Evolutionary conservation across 2,888 invertebrate genomes (phyloP), one percentile per base, ranked within the genome.

Genomic region (Ceraclea dissimilis): DNA sequence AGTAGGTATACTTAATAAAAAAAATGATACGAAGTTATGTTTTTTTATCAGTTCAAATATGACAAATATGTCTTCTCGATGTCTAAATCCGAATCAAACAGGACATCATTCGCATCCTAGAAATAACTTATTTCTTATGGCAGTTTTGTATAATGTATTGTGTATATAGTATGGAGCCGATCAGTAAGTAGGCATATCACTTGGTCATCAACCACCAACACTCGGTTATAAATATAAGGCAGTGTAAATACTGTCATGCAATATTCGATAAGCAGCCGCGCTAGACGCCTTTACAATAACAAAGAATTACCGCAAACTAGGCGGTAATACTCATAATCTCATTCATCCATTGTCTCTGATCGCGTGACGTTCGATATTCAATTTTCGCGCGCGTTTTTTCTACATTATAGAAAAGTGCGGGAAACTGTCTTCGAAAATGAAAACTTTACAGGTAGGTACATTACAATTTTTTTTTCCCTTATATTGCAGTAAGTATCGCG

Each of bases 141-240:
- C n/a, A n/a, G n/a, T n/a, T n/a, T n/a, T n/a, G n/a, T n/a, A 26
- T 26, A 26, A 26, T 26, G n/a, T n/a, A 26, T 26, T 26, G 10
- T 26, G 26, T 26, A 26, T 26, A 26, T 10, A 26, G 26, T n/a
- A 10, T 26, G 10, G 10, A 26, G 5, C 4, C 26, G 26, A 26
- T 26, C 26, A 6, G 26, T 26, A 26, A n/a, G n/a, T n/a, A n/a
- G n/a, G n/a, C n/a, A n/a, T n/a, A n/a, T n/a, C n/a, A n/a, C n/a
- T 26, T 26, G 26, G 26, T 6, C 26, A n/a, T 39, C 39, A 39
- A 39, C 39, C 39, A 39, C 39, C 39, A 39, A 39, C 39, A n/a
- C 39, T 34, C 53, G 43, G 49, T 50, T 57, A 57, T 57, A 57
- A 57, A 57, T 57, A 57, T 57, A 57, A 53, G 57, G 49, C 52